A percentile compares a stretch with the other conserved stretches of the same genome.
These are phyloP conservation scores for Pangasianodon gigas DNA, from an alignment of 2,113 vertebrate species.

Conservation along the genomic window DNA sequence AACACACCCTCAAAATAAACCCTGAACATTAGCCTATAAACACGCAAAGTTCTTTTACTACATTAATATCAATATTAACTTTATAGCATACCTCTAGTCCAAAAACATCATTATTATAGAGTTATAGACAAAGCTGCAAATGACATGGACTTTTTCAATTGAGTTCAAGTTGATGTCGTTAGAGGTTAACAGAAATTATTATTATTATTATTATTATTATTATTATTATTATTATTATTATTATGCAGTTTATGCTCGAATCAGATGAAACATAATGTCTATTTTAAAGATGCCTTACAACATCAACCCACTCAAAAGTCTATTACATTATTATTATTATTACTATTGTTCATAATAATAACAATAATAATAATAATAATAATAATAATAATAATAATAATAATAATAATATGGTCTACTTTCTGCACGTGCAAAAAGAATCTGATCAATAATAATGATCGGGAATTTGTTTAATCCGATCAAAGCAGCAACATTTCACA, in stretches of 20 bases:
- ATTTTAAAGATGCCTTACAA: not conserved
- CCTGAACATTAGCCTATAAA: not conserved
- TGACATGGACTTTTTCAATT: not conserved
- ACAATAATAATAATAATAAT: no score
- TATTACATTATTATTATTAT: not conserved
- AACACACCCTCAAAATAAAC: not conserved
- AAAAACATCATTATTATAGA: not conserved
- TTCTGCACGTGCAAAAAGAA: not conserved
- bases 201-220: conserved; percentile 3
- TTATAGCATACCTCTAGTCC: not conserved
- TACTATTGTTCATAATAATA: not conserved
- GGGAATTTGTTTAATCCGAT: not conserved
- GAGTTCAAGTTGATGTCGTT: not conserved
- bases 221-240: not conserved
- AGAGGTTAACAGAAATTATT: not conserved
- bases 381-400: no score
- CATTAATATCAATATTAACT: not conserved
- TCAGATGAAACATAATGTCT: not conserved
- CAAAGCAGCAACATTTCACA: not conserved
- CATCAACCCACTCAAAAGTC: not conserved
- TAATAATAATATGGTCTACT: not conserved
- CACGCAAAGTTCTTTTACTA: not conserved
- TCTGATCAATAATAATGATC: not conserved
- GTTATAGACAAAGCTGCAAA: not conserved
- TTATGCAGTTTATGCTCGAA: not conserved